Conservation (phyloP, 1,140 invertebrate species). For the Drosophila pseudoobscura region DNA sequence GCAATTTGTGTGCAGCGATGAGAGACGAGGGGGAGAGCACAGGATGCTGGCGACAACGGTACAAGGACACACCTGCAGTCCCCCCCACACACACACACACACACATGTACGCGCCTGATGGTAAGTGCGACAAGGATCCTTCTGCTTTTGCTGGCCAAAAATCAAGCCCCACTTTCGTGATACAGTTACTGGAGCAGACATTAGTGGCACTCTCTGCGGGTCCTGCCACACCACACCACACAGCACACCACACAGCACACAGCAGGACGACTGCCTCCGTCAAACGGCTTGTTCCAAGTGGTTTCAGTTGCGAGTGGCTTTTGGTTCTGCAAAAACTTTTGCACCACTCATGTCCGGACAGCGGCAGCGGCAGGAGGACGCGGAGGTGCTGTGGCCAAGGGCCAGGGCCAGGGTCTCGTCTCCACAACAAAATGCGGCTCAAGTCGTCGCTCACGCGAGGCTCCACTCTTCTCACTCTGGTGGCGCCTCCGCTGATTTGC, state of each 20-base stretch:
- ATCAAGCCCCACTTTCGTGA: constrained; percentile 45
- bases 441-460: constrained; percentile 75
- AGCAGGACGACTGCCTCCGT: constrained; percentile 3
- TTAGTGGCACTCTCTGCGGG: constrained; percentile 43
- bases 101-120: constrained; percentile 21
- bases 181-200: constrained; percentile 57
- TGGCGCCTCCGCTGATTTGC: too few species aligned
- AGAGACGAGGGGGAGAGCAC: constrained; percentile 34
- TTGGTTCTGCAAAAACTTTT: constrained; percentile 64
- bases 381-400: neutral
- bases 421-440: constrained; percentile 35
- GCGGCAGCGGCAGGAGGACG: neutral
- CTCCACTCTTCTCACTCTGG: constrained; percentile 29
- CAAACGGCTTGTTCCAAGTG: constrained; percentile 75
- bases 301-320: constrained; percentile 77
- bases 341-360: constrained; percentile 55
- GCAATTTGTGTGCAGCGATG: constrained; percentile 67
- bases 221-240: neutral
- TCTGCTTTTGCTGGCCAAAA: constrained; percentile 30
- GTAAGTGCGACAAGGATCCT: constrained; percentile 47
- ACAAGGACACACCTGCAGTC: constrained; percentile 50
- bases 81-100: constrained; percentile 19
- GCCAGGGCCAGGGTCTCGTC: constrained; percentile 8
- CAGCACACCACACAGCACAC: neutral
- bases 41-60: constrained; percentile 31